These are phyloP conservation scores for Sarcophilus harrisii DNA, from an alignment of 2,797 vertebrate genomes.

Conservation along the genomic window DNA sequence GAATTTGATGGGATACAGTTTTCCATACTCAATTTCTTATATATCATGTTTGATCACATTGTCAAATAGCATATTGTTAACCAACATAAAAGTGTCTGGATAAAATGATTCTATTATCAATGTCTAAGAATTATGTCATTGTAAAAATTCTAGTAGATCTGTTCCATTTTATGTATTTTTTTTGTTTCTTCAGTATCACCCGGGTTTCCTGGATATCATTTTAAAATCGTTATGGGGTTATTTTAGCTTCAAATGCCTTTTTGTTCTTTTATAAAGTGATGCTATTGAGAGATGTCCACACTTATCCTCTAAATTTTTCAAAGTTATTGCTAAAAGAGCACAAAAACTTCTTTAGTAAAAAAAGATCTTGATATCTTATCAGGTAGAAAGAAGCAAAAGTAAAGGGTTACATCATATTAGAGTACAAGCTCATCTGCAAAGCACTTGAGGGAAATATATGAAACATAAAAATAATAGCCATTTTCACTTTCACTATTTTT, in stretches of 20 bases:
- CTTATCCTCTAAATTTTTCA: neutral
- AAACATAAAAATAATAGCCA: neutral
- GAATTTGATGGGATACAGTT: neutral
- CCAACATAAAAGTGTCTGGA: neutral
- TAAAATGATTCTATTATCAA: neutral
- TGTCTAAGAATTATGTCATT: neutral
- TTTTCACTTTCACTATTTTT: neutral
- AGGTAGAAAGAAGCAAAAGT: neutral
- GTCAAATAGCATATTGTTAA: neutral
- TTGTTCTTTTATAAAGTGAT: neutral
- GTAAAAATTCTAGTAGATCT: neutral
- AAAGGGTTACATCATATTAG: neutral
- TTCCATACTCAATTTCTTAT: neutral
- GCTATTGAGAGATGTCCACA: neutral
- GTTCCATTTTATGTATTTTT: neutral
- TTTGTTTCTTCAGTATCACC: neutral
- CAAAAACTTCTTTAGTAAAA: neutral
- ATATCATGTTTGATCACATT: neutral
- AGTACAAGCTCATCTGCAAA: neutral
- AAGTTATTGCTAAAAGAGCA: neutral
- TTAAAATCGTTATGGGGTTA: neutral
- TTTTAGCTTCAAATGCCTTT: neutral
- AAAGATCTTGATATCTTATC: neutral
- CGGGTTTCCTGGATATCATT: neutral
- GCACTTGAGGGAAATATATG: neutral